phyloP scores from a whole-genome alignment of 2,888 invertebrate genomes.

The Chrysomela aeneicollis region DNA sequence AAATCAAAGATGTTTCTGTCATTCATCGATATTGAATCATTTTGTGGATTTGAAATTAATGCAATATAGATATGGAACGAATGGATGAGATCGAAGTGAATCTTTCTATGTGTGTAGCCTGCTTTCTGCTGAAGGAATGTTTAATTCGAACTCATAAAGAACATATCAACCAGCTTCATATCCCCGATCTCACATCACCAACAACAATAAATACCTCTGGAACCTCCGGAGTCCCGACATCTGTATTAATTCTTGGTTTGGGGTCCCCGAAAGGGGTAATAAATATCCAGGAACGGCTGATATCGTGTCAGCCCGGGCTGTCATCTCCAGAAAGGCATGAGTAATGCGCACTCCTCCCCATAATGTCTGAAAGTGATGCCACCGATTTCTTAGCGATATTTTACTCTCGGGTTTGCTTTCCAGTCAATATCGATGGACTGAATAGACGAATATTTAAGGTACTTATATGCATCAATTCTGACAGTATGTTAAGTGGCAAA shows the following conservation, averaged over 20 bases:
- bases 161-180: not conserved
- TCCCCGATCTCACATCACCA: not conserved
- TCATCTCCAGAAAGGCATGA: slow-evolving; percentile 56
- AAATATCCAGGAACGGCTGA: slow-evolving; percentile 55
- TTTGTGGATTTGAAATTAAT: too few relatives aligned
- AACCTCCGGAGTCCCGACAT: not conserved
- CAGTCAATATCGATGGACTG: slow-evolving; percentile 36
- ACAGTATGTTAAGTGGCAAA: slow-evolving; percentile 20
- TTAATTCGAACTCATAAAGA: not conserved
- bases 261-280: slow-evolving; percentile 47
- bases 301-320: slow-evolving; percentile 55
- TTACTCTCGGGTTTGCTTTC: slow-evolving; percentile 29
- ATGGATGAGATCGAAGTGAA: too few relatives aligned
- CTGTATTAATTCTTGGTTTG: slow-evolving; percentile 32
- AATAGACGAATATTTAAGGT: slow-evolving; percentile 39
- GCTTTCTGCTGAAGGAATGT: too few relatives aligned
- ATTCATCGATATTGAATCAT: too few relatives aligned
- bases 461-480: slow-evolving; percentile 37
- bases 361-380: slow-evolving; percentile 49
- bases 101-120: too few relatives aligned
- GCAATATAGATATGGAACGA: too few relatives aligned
- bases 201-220: slow-evolving; percentile 3
- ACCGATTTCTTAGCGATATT: slow-evolving; percentile 49
- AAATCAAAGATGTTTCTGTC: too few relatives aligned
- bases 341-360: slow-evolving; percentile 53